Conservation (phyloP, 2,113 vertebrate species). For the Pachyramphus minor region DNA sequence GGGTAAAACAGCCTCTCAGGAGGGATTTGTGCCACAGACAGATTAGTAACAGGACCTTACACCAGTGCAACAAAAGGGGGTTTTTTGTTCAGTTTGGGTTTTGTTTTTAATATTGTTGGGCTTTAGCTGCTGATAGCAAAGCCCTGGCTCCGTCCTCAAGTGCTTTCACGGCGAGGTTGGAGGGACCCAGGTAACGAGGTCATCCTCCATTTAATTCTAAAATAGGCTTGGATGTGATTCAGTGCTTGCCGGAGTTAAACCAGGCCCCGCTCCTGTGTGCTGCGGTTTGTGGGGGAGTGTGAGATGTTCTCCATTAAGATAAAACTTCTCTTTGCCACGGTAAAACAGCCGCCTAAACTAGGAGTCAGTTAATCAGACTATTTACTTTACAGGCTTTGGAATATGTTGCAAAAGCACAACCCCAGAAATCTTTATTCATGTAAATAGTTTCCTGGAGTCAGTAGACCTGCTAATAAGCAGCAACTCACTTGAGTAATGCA, state of each 20-base stretch:
- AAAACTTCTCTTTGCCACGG: neutral
- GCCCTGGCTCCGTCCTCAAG: neutral
- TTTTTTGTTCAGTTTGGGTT: neutral
- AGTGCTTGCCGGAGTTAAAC: neutral
- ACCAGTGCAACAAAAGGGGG: neutral
- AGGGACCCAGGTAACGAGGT: neutral
- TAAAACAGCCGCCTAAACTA: neutral
- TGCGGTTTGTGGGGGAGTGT: neutral
- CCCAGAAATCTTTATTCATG: neutral
- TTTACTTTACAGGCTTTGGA: neutral
- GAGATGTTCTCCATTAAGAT: neutral
- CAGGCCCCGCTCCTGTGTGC: neutral
- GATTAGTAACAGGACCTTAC: neutral
- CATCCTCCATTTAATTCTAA: neutral
- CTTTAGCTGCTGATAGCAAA: neutral
- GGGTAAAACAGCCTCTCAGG: neutral
- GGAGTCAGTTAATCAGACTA: neutral
- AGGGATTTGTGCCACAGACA: neutral
- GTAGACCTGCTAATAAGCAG: neutral
- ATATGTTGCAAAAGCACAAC: neutral
- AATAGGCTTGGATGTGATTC: neutral
- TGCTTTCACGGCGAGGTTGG: neutral
- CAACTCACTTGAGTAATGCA: neutral
- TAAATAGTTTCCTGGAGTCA: neutral
- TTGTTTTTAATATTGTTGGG: neutral